A percentile compares a stretch with the other conserved stretches of the same genome.
These are phyloP conservation scores for Ormyrus thymus DNA, from an alignment of 2,888 invertebrate species.

Conservation along the genomic window DNA sequence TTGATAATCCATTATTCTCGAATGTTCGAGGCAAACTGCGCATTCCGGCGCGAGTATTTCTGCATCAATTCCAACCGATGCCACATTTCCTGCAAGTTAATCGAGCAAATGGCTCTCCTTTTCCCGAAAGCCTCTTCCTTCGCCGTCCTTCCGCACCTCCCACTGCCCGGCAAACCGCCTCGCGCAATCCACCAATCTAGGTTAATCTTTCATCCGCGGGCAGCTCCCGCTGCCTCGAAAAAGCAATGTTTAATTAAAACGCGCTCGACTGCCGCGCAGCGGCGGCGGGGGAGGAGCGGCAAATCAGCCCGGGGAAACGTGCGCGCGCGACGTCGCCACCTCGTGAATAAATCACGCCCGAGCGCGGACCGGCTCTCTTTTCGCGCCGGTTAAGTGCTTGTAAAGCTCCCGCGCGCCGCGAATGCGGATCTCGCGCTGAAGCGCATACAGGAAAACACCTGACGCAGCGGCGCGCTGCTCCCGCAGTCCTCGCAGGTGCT, in stretches of 20 bases:
- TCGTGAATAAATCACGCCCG: slow-evolving; percentile 25
- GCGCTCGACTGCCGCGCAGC: no score
- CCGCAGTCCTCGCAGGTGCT: no score
- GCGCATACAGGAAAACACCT: neutral
- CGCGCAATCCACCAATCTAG: neutral
- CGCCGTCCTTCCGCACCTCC: no score
- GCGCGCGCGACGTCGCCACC: neutral
- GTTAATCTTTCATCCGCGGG: slow-evolving; percentile 28
- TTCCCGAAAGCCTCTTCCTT: no score
- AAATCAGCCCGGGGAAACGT: neutral
- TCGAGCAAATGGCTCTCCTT: no score
- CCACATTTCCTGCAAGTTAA: no score
- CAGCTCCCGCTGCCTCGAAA: neutral
- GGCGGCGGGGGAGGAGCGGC: no score
- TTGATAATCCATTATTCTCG: no score
- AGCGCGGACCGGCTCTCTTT: neutral
- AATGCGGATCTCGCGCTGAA: slow-evolving; percentile 42
- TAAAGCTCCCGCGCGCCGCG: slow-evolving; percentile 33
- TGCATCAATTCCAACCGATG: no score
- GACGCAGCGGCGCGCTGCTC: no score
- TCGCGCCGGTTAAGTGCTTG: slow-evolving; percentile 47
- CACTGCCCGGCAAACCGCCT: neutral
- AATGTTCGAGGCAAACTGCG: no score
- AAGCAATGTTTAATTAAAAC: slow-evolving; percentile 40
- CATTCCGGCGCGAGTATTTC: no score